Evolutionary conservation across 2,113 vertebrate species (phyloP).

Genomic region (Poeciliopsis turrubarensis): DNA sequence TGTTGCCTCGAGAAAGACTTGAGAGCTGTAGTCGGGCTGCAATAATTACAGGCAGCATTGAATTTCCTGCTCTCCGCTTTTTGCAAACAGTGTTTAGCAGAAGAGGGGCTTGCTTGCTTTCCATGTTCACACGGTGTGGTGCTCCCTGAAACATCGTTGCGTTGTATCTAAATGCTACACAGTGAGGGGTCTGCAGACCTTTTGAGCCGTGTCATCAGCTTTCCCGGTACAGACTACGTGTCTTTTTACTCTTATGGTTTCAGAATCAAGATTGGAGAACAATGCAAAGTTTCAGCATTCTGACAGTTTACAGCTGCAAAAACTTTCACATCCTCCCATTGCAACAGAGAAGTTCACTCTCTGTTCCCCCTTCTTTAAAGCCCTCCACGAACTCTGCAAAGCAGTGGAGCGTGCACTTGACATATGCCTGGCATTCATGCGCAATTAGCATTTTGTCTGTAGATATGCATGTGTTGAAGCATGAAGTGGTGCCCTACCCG

Average conservation of each 20-base stretch:
- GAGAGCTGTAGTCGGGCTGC: slow-evolving; percentile 50
- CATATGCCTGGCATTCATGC: slow-evolving; percentile 9
- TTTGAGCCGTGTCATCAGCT: slow-evolving; percentile 11
- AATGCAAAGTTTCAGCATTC: not conserved
- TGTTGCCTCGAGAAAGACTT: slow-evolving; percentile 45
- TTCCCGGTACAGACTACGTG: not conserved
- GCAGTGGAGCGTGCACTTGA: not conserved
- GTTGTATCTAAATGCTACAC: slow-evolving; percentile 27
- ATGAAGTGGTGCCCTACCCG: slow-evolving; percentile 4
- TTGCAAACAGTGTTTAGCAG: slow-evolving; percentile 58
- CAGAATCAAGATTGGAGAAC: not conserved
- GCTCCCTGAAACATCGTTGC: slow-evolving; percentile 37
- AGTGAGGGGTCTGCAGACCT: slow-evolving; percentile 1
- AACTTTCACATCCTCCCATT: slow-evolving; percentile 1
- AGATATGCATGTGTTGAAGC: slow-evolving; percentile 30
- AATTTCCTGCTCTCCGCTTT: slow-evolving; percentile 52
- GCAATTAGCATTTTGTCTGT: slow-evolving; percentile 17
- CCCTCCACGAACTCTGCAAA: slow-evolving; percentile 2
- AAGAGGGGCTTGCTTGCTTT: slow-evolving; percentile 46
- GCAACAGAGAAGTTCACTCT: not conserved
- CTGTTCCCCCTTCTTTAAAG: not conserved
- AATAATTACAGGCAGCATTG: slow-evolving; percentile 71
- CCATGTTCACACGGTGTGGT: slow-evolving; percentile 46
- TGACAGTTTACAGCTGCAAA: not conserved
- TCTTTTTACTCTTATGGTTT: slow-evolving; percentile 4